Percentiles rank a stretch among this genome's conserved stretches.
Evolutionary conservation across 2,888 invertebrate species (phyloP).

Genomic region (Aphidoletes aphidimyza): DNA sequence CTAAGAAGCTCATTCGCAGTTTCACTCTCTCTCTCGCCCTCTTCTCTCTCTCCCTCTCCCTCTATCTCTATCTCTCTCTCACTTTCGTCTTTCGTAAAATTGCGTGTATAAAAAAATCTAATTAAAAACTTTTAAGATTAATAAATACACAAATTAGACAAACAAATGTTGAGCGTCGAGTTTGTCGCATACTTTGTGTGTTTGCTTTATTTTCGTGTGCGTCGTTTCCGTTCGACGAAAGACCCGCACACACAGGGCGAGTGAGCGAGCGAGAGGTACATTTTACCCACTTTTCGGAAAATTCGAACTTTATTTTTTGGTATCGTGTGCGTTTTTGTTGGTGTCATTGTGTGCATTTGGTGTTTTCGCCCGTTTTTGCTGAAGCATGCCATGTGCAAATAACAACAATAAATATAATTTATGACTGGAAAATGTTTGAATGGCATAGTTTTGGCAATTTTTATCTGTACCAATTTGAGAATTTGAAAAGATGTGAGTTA

Average conservation of each 20-base stretch:
- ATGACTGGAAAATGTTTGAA: constrained; percentile 38
- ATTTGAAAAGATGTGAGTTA: no score
- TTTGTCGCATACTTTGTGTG: constrained; percentile 17
- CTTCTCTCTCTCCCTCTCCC: background rate
- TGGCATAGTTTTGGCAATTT: constrained; percentile 44
- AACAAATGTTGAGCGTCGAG: constrained; percentile 50
- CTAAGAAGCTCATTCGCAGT: no score
- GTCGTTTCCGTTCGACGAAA: background rate
- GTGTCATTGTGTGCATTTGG: constrained; percentile 44
- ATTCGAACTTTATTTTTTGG: constrained; percentile 7
- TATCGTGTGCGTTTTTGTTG: no score
- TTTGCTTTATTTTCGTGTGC: background rate
- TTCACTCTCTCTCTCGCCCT: background rate
- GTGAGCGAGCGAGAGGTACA: no score
- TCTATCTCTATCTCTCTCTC: background rate
- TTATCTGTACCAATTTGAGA: background rate
- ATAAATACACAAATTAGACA: constrained; percentile 50
- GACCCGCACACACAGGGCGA: no score
- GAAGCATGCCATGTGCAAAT: constrained; percentile 44
- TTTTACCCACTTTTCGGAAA: background rate
- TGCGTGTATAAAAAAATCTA: constrained; percentile 21
- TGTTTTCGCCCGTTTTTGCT: background rate
- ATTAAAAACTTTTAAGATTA: constrained; percentile 54
- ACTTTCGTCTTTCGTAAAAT: background rate
- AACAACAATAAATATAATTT: constrained; percentile 48